Evolutionary conservation across 2,888 invertebrate genomes (phyloP).

Genomic region (Alloscopus bannaensis): DNA sequence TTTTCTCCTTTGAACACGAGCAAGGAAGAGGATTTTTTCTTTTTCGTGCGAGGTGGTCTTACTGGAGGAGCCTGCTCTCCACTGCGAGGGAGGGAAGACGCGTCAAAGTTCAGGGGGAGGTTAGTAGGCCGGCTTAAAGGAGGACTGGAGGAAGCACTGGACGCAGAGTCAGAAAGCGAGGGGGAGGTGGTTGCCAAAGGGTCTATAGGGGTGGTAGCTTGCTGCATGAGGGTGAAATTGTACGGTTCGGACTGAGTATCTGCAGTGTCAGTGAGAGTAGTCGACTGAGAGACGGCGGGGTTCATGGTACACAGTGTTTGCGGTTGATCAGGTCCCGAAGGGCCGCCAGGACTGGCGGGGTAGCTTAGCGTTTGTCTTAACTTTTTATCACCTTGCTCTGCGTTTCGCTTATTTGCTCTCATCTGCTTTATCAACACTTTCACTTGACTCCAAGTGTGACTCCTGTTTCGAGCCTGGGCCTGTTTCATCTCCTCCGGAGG

Average conservation of each 20-base stretch:
- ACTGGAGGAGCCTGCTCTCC: constrained; percentile 38
- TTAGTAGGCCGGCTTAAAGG: constrained; percentile 63
- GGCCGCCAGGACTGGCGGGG: constrained; percentile 61
- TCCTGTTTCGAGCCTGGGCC: constrained; percentile 31
- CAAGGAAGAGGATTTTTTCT: constrained; percentile 55
- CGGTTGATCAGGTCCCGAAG: constrained; percentile 35
- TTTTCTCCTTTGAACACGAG: constrained; percentile 45
- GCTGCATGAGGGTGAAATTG: constrained; percentile 1
- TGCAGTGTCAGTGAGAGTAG: constrained; percentile 28
- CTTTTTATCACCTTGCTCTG: constrained; percentile 30
- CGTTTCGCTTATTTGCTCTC: constrained; percentile 50
- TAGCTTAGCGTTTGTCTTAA: constrained; percentile 57
- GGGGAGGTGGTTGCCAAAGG: constrained; percentile 31
- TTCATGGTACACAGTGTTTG: not conserved
- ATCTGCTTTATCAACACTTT: constrained; percentile 68
- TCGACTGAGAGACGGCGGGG: constrained; percentile 1
- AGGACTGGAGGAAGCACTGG: constrained; percentile 53
- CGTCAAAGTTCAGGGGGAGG: constrained; percentile 48
- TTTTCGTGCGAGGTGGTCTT: constrained; percentile 63
- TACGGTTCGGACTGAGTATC: constrained; percentile 23
- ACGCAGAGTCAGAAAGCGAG: constrained; percentile 36
- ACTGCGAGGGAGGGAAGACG: too few relatives aligned
- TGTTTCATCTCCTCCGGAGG: constrained; percentile 42
- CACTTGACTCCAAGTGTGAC: constrained; percentile 70
- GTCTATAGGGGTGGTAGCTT: constrained; percentile 23